Evolutionary conservation across 2,113 vertebrate genomes (phyloP), one percentile per base, ranked within the genome.

Genomic region (Myrmophylax atrothorax): DNA sequence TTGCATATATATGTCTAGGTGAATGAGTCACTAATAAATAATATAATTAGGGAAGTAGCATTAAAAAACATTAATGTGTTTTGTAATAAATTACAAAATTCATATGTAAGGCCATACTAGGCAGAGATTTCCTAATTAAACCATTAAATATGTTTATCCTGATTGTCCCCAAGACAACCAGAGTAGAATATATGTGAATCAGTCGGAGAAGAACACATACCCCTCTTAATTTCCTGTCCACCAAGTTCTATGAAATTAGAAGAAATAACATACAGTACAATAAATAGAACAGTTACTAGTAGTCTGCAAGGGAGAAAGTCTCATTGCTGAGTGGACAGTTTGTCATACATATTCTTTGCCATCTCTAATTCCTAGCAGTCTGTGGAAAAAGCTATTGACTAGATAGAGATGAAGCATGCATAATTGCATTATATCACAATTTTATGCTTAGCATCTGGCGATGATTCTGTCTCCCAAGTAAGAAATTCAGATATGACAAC

Each of bases 381-480:
- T 80, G 7, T 83, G 55, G 25, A 77, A 95, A 83, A 90, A 91
- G 10, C 26, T 82, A n/a, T 64, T 89, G 87, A 84, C 81, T 84
- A 89, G 46, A 73, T 35, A 69, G 79, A 94, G 85, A 93, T 77
- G 88, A 90, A 83, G 42, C 67, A 55, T 58, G 28, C 63, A 67
- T 84, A 95, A 96, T 62, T 92, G 33, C 75, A 81, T 94, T 95
- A 90, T 86, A 68, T 92, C 92, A 86, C 38, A 86, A 66, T 83
- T 93, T 96, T 84, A 88, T 8, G 7, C 63, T 83, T 84, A 92
- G 38, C 79, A 94, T 95, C 79, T 95, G 95, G 88, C 7, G 9
- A 47, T 38, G 55, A 81, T 86, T 93, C 79, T 83, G 47, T 20
- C 68, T 90, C 50, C 72, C 83, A 90, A 93, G 75, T 47, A 83